Conservation (phyloP, 2,113 vertebrate species). For the Cygnus buccinator region DNA sequence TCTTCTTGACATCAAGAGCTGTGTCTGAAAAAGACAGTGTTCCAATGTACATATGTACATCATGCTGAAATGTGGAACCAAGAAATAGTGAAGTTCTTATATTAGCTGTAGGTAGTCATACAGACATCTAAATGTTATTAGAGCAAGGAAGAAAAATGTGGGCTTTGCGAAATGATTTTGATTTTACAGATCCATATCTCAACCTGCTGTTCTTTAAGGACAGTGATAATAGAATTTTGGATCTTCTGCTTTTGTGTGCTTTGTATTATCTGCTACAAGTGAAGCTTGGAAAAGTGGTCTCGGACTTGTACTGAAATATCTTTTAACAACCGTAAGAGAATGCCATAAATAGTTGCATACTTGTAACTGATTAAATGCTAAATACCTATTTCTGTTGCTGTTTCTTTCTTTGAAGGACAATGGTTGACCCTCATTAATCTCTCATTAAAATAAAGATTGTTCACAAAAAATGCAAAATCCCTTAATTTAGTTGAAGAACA, state of each 20-base stretch:
- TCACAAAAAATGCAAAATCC: background rate
- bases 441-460: background rate
- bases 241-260: background rate
- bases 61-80: background rate
- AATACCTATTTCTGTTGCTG: background rate
- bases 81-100: background rate
- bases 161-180: background rate
- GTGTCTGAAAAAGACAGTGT: background rate
- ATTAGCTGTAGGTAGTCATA: background rate
- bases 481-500: background rate
- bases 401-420: background rate
- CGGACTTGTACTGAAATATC: background rate
- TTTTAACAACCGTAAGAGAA: background rate
- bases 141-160: background rate
- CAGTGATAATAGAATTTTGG: background rate
- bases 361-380: background rate
- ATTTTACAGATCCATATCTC: background rate
- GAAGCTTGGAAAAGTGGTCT: background rate
- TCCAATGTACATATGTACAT: background rate
- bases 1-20: background rate
- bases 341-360: rapidly evolving
- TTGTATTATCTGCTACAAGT: background rate
- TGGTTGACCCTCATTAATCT: background rate
- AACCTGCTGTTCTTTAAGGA: background rate
- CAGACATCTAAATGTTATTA: background rate